A percentile compares a stretch with the other conserved stretches of the same genome.
These are phyloP conservation scores for Pipistrellus kuhlii DNA, from an alignment of 2,797 vertebrate genomes.

Conservation along the genomic window DNA sequence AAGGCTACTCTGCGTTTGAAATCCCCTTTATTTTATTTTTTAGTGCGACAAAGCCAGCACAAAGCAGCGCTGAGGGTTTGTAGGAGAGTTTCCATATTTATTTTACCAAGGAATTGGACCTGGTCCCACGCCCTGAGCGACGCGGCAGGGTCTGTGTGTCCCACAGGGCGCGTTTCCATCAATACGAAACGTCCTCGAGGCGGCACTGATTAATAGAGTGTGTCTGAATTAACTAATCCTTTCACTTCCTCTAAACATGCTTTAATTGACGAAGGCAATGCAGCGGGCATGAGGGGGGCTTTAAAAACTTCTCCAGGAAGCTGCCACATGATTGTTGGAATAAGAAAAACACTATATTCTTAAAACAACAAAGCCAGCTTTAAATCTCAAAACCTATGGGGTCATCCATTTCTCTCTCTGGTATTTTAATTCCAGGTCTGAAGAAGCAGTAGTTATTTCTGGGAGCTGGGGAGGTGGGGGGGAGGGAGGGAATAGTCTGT, in stretches of 20 bases:
- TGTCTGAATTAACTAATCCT: neutral
- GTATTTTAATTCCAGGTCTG: neutral
- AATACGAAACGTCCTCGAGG: rapidly evolving
- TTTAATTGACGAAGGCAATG: neutral
- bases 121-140: neutral
- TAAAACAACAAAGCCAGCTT: constrained; percentile 36
- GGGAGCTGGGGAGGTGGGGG: neutral
- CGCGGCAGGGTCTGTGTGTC: rapidly evolving
- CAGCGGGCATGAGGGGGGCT: neutral
- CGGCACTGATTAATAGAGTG: neutral
- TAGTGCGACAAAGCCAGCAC: neutral
- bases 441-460: neutral
- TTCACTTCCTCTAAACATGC: neutral
- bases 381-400: neutral
- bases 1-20: neutral
- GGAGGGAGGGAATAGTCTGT: no score
- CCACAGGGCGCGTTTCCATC: neutral
- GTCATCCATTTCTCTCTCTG: neutral
- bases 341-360: constrained; percentile 15
- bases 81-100: rapidly evolving
- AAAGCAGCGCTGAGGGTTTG: neutral
- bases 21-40: neutral
- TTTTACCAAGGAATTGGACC: neutral
- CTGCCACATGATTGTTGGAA: neutral
- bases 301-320: neutral